A percentile compares a stretch with the other conserved stretches of the same genome.
These are phyloP conservation scores for Mesochorus sp. DNA, from an alignment of 2,888 invertebrate species.

Conservation along the genomic window DNA sequence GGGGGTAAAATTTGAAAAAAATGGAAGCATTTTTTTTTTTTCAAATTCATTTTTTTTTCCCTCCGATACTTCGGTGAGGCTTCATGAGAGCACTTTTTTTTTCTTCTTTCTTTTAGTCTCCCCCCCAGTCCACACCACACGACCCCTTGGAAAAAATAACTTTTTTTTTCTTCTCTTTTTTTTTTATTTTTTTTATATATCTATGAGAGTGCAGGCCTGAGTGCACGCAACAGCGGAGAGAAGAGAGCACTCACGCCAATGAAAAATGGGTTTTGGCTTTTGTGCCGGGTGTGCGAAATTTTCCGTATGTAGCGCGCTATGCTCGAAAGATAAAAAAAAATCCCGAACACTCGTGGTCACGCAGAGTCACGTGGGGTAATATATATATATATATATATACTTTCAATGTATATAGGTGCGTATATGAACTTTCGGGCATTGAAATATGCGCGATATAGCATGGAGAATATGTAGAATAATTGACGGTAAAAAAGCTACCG, in stretches of 20 bases:
- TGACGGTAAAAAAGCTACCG: too few species aligned
- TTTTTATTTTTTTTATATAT: conserved; percentile 32
- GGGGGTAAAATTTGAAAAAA: too few species aligned
- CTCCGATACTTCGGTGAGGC: too few species aligned
- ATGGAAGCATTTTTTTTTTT: too few species aligned
- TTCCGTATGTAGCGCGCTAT: background rate
- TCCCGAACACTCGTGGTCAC: conserved; percentile 4
- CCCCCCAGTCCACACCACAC: background rate
- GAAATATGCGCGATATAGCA: conserved; percentile 7
- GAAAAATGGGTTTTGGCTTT: conserved; percentile 55
- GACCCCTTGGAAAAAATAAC: background rate
- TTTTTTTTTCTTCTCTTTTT: background rate
- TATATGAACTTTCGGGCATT: background rate
- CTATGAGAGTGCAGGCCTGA: conserved; percentile 17
- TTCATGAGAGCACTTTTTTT: too few species aligned
- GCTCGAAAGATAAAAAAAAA: conserved; percentile 30
- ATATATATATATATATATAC: background rate
- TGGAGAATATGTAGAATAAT: background rate
- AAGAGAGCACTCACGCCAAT: conserved; percentile 42
- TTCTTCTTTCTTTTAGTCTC: too few species aligned
- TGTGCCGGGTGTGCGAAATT: conserved; percentile 29
- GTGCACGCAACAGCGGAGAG: conserved; percentile 30
- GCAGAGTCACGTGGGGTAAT: background rate
- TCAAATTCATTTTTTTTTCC: background rate
- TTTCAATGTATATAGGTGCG: background rate